Base-by-base conservation (phyloP, 2,113 vertebrate genomes). In the Miniopterus natalensis region DNA sequence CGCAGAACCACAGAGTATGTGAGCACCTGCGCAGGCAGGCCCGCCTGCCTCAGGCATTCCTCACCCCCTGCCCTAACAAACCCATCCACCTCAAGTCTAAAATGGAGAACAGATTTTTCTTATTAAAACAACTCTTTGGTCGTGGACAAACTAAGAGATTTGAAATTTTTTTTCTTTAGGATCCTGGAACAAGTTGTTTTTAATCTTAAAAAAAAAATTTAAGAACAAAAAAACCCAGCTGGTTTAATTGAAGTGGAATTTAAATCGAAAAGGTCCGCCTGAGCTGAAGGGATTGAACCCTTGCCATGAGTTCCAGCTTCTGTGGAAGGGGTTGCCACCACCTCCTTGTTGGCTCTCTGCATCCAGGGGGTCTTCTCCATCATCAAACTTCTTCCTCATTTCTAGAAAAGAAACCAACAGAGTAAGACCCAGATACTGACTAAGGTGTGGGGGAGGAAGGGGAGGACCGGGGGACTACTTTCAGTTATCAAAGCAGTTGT, bases 271-370 rank as follows among this genome's bases (percentile, higher is more conserved):
- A 5, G 99, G 99, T 98, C 99, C 99, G 97, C 99, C 98, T 1
- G 99, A 99, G 90, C 99, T 99, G 11, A 99, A 99, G 5, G 99
- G 99, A 88, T 99, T 99, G 96, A 99, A 99, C 45, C 99, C 99
- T 96, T 99, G 99, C 98, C 99, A 99, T 0, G 98, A 98, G 53
- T 99, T 99, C 99, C 99, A 99, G 83, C 98, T 99, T 85, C 99
- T 98, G 20, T 99, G 98, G 97, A 99, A 99, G 88, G 99, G 98
- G 94, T 98, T 98, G 63, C 98, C 98, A 1, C 98, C 97, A 1
- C 98, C 98, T 0, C 98, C 99, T 95, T 99, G 99, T 91, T 99
- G 99, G 90, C 99, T 99, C 98, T 99, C 99, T 0, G 99, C 99
- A 85, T 99, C 99, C 98, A 99, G 97, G 18, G 99, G 99, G 65